phyloP scores from a whole-genome alignment of 2,797 vertebrate genomes.

The Florisuga fusca region DNA sequence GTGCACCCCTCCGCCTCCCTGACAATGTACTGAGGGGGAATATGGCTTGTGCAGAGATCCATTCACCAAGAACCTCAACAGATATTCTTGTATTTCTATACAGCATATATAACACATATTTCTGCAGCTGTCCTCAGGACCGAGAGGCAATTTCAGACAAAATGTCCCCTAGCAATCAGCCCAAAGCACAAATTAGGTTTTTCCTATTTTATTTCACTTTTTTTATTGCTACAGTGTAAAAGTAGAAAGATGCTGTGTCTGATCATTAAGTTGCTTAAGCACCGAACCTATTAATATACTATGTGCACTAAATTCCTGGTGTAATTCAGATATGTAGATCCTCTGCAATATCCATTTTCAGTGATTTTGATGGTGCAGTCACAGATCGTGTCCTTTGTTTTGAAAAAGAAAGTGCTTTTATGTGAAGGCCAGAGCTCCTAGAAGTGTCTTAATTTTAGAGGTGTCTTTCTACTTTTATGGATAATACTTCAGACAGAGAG shows the following conservation, averaged over 20 bases:
- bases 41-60: background rate
- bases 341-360: background rate
- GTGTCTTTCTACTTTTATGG: background rate
- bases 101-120: background rate
- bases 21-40: background rate
- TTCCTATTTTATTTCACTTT: background rate
- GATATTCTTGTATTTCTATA: background rate
- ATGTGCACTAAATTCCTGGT: background rate
- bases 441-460: background rate
- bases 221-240: background rate
- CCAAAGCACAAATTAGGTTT: background rate
- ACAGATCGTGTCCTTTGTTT: rapidly evolving
- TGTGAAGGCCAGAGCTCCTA: background rate
- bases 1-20: background rate
- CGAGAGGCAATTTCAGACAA: background rate
- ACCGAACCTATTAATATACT: background rate
- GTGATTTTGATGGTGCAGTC: background rate
- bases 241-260: background rate
- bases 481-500: slow-evolving; percentile 35
- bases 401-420: background rate
- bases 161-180: background rate
- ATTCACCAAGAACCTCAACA: background rate
- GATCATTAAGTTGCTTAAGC: background rate
- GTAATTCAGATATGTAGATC: background rate
- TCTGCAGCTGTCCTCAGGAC: background rate